These are phyloP conservation scores for Candoia aspera DNA, from an alignment of 2,113 vertebrate species.

Conservation along the genomic window DNA sequence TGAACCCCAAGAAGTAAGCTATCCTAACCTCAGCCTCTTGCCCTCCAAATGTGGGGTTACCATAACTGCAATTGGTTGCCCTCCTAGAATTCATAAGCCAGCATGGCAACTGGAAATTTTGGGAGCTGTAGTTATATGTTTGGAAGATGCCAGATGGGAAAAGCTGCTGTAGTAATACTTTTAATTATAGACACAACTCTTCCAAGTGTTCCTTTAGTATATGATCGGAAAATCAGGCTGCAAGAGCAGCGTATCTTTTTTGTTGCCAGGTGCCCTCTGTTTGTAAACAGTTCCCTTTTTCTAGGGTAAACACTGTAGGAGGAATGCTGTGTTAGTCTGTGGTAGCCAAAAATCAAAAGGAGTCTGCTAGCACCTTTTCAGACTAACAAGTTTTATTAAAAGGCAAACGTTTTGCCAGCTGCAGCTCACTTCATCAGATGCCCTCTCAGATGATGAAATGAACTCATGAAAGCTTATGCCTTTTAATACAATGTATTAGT, in stretches of 20 bases:
- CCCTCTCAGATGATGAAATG: neutral
- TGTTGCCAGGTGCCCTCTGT: slow-evolving; percentile 59
- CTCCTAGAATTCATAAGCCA: too few relatives aligned
- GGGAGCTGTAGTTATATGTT: too few relatives aligned
- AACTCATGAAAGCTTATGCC: neutral
- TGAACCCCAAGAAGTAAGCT: too few relatives aligned
- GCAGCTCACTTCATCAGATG: neutral
- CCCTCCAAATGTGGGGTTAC: too few relatives aligned
- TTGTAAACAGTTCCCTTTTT: slow-evolving; percentile 64
- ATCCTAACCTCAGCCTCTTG: too few relatives aligned
- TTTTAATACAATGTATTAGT: neutral
- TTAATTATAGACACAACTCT: slow-evolving; percentile 30
- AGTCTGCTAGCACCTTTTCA: neutral
- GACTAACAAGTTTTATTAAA: neutral
- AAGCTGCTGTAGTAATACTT: neutral
- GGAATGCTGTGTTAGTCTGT: neutral
- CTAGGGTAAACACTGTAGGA: slow-evolving; percentile 1
- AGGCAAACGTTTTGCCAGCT: neutral
- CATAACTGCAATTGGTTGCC: too few relatives aligned
- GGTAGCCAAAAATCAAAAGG: neutral
- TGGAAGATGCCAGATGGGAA: too few relatives aligned
- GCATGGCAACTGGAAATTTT: too few relatives aligned
- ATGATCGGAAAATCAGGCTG: too few relatives aligned
- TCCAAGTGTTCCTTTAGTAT: slow-evolving; percentile 54
- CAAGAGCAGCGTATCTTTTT: slow-evolving; percentile 54